Conservation (phyloP, 1,140 invertebrate genomes). For the Scaptomyza hsui region DNA sequence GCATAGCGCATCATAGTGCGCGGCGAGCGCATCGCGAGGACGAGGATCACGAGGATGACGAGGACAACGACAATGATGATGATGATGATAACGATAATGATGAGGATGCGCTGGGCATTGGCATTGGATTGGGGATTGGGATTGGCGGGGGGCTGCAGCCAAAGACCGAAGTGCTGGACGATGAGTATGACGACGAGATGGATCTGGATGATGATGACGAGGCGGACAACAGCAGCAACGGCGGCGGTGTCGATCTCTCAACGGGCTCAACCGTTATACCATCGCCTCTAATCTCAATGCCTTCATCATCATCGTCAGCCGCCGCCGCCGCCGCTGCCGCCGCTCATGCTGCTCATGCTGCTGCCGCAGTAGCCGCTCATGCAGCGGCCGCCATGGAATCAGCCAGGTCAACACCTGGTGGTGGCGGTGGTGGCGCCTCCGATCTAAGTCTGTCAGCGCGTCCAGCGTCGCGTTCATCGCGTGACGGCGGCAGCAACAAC, state of each 20-base stretch:
- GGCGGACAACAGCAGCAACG: constrained; percentile 77
- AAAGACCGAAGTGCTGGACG: constrained; percentile 68
- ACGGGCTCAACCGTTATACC: constrained; percentile 75
- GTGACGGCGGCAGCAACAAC: constrained; percentile 65
- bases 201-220: constrained; percentile 79
- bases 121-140: constrained; percentile 15
- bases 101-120: constrained; percentile 18
- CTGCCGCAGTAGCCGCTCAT: constrained; percentile 48
- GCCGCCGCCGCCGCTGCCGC: constrained; percentile 59
- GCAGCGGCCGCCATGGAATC: constrained; percentile 60
- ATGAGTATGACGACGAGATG: constrained; percentile 80
- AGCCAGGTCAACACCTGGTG: constrained; percentile 62
- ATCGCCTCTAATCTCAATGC: constrained; percentile 65
- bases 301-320: constrained; percentile 62
- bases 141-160: constrained; percentile 39
- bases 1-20: constrained; percentile 52
- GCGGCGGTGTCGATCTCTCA: constrained; percentile 64
- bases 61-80: constrained; percentile 50
- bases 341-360: constrained; percentile 41
- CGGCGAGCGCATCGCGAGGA: constrained; percentile 39
- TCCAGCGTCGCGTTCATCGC: constrained; percentile 72
- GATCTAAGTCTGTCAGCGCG: constrained; percentile 67
- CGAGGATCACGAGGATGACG: constrained; percentile 61
- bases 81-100: constrained; percentile 28
- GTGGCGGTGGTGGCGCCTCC: constrained; percentile 48